Evolutionary conservation across 2,113 vertebrate genomes (phyloP).

Genomic region (Anas platyrhynchos): DNA sequence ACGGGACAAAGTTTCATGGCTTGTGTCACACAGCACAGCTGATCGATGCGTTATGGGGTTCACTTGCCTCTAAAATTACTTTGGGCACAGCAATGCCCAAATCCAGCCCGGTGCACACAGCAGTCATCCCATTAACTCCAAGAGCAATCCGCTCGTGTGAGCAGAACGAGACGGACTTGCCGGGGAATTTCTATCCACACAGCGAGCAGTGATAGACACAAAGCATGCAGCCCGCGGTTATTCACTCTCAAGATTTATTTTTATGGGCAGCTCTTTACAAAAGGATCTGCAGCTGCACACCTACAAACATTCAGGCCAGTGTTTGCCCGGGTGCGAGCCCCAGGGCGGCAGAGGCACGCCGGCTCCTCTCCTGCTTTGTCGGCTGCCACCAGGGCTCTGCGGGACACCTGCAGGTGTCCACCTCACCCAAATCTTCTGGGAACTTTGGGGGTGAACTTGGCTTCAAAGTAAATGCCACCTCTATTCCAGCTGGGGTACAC

Average conservation of each 20-base stretch:
- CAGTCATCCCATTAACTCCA: background rate
- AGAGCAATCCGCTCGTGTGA: background rate
- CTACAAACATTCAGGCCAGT: background rate
- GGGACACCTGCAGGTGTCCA: background rate
- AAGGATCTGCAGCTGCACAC: slow-evolving; percentile 49
- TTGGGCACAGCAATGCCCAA: slow-evolving; percentile 39
- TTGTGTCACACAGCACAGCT: background rate
- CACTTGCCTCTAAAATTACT: slow-evolving; percentile 47
- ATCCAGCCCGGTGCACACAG: background rate
- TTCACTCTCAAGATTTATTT: slow-evolving; percentile 60
- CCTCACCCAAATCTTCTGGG: background rate
- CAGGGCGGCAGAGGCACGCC: fast-evolving
- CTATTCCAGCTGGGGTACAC: fast-evolving
- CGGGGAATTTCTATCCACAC: background rate
- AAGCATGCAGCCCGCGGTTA: slow-evolving; percentile 19
- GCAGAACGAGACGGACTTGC: background rate
- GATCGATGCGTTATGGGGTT: fast-evolving
- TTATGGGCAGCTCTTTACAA: slow-evolving; percentile 67
- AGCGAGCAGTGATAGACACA: slow-evolving; percentile 4
- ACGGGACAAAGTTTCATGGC: background rate
- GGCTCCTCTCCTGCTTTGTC: background rate
- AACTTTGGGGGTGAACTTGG: background rate
- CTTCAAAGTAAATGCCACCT: background rate
- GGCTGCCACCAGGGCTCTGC: background rate
- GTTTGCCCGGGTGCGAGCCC: fast-evolving